Conservation (phyloP, 2,888 invertebrate species). For the Dynastes maya region DNA sequence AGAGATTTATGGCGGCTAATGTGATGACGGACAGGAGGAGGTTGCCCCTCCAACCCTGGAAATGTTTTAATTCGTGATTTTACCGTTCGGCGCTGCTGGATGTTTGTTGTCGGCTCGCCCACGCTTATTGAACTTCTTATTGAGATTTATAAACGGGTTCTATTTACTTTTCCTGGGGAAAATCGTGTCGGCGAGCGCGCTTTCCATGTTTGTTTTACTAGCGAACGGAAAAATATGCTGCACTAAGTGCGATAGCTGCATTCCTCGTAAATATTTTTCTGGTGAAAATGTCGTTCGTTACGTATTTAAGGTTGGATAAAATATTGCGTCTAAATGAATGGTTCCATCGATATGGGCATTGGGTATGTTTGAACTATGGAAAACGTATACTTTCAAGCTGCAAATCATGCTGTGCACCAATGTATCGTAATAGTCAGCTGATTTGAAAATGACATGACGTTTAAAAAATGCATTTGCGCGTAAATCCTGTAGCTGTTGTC, state of each 20-base stretch:
- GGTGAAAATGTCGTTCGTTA: too few relatives aligned
- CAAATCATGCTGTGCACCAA: too few relatives aligned
- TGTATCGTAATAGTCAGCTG: too few relatives aligned
- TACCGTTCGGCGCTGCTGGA: neutral
- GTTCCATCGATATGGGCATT: too few relatives aligned
- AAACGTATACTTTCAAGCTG: too few relatives aligned
- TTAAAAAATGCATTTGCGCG: too few relatives aligned
- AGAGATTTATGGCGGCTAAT: slow-evolving; percentile 8
- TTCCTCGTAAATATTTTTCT: too few relatives aligned
- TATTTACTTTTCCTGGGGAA: neutral
- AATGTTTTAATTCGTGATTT: slow-evolving; percentile 15
- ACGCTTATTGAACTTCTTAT: slow-evolving; percentile 13
- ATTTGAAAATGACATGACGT: too few relatives aligned
- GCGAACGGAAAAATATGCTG: neutral
- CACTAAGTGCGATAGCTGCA: too few relatives aligned
- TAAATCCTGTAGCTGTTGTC: too few relatives aligned
- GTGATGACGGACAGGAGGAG: slow-evolving; percentile 15
- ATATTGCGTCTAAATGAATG: slow-evolving; percentile 1
- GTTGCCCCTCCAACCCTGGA: neutral
- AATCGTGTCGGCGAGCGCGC: neutral
- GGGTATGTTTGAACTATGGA: too few relatives aligned
- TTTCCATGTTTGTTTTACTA: neutral
- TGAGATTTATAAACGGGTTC: slow-evolving; percentile 15
- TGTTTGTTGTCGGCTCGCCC: neutral
- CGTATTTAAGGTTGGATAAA: neutral